phyloP scores from a whole-genome alignment of 2,113 vertebrate species.

The Oncorhynchus mykiss region DNA sequence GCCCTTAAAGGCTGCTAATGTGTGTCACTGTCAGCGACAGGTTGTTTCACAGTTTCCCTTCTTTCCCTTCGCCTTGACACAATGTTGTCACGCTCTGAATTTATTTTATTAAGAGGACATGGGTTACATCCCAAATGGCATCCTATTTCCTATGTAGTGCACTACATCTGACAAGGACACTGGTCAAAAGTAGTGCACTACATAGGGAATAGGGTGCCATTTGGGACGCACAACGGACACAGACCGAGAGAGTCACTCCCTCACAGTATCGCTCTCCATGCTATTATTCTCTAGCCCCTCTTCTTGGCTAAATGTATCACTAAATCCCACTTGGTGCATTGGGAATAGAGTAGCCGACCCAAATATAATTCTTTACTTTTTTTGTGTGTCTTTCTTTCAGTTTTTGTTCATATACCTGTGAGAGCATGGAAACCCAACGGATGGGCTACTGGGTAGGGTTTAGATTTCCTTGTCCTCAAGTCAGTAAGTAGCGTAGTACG shows the following conservation, averaged over 20 bases:
- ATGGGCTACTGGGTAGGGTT: neutral
- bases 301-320: conserved; percentile 23
- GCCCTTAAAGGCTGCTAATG: conserved; percentile 60
- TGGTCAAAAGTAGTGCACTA: no score
- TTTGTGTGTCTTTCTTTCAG: conserved; percentile 40
- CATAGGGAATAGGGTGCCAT: no score
- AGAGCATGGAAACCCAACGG: neutral
- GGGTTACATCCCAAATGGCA: no score
- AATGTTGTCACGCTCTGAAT: conserved; percentile 5
- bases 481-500: neutral
- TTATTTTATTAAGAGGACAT: conserved; percentile 32
- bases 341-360: conserved; percentile 35
- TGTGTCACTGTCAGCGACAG: conserved; percentile 47
- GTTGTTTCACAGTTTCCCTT: conserved; percentile 23
- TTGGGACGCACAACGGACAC: neutral
- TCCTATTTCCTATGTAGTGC: no score
- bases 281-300: no score
- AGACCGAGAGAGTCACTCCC: neutral
- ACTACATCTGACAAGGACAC: no score
- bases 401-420: conserved; percentile 46
- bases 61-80: neutral
- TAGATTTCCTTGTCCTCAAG: neutral
- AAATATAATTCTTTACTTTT: conserved; percentile 31
- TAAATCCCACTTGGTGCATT: conserved; percentile 28
- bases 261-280: conserved; percentile 18